These are phyloP conservation scores for Apolygus lucorum DNA, from an alignment of 1,140 invertebrate species.

Conservation along the genomic window DNA sequence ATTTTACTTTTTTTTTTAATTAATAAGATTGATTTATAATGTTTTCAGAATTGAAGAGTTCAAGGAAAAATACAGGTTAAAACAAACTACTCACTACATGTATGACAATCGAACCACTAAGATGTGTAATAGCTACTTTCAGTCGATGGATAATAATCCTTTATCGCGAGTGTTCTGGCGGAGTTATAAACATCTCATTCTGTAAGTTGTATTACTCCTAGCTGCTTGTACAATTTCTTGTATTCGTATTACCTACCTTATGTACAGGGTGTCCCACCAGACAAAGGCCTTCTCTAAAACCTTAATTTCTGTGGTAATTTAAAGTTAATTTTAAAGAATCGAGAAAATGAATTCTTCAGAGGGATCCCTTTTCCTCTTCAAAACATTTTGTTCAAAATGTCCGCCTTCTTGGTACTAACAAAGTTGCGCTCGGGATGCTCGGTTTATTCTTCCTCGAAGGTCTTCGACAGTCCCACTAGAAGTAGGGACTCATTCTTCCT, in stretches of 20 bases:
- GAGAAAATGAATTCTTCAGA: background rate
- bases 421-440: too few relatives aligned
- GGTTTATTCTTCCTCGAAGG: too few relatives aligned
- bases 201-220: conserved; percentile 21
- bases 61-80: background rate
- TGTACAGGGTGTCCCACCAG: too few relatives aligned
- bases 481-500: too few relatives aligned
- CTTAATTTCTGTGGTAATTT: too few relatives aligned
- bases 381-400: background rate
- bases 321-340: background rate
- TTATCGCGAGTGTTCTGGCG: conserved; percentile 27
- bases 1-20: background rate
- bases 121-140: conserved; percentile 29
- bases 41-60: background rate
- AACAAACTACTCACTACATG: conserved; percentile 20
- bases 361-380: background rate
- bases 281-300: too few relatives aligned
- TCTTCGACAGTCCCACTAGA: too few relatives aligned
- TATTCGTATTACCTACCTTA: background rate
- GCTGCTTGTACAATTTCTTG: background rate
- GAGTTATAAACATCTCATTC: conserved; percentile 30
- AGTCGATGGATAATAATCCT: conserved; percentile 27
- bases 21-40: background rate
- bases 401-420: too few relatives aligned
- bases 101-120: conserved; percentile 30